Conservation (phyloP, 2,888 invertebrate species). For the Drosophila testacea region DNA sequence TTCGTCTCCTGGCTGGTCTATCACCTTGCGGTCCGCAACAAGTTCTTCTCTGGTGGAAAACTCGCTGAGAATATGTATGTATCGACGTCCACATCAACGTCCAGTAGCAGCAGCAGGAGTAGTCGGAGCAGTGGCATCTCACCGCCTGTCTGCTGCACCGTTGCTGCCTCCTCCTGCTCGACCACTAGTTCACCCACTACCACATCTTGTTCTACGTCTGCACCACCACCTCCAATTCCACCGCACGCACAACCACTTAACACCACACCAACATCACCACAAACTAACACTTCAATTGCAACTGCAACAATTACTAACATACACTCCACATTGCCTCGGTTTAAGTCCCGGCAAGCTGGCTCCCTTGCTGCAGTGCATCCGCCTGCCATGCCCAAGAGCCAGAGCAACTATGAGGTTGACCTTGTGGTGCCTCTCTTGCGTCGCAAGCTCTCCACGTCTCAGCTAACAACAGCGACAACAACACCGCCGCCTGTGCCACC, state of each 20-base stretch:
- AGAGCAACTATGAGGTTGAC: constrained; percentile 69
- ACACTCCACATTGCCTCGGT: constrained; percentile 66
- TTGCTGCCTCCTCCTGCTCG: constrained; percentile 54
- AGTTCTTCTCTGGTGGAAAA: constrained; percentile 85
- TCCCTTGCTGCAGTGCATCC: constrained; percentile 64
- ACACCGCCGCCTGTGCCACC: constrained; percentile 36
- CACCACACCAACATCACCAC: constrained; percentile 11
- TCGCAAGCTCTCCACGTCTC: constrained; percentile 57
- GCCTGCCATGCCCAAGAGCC: constrained; percentile 69
- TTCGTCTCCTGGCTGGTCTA: constrained; percentile 90
- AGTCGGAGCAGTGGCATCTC: constrained; percentile 74
- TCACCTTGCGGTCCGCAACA: constrained; percentile 92
- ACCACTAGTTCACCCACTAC: constrained; percentile 51
- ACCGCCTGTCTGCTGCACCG: constrained; percentile 39
- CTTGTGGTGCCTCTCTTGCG: constrained; percentile 45
- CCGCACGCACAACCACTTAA: constrained; percentile 41
- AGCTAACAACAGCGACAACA: constrained; percentile 22
- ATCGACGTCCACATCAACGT: constrained; percentile 78
- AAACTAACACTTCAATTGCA: constrained; percentile 31
- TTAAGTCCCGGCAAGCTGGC: constrained; percentile 45
- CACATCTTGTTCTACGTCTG: constrained; percentile 56
- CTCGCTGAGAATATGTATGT: constrained; percentile 86
- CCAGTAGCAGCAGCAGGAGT: constrained; percentile 76
- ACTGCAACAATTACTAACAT: constrained; percentile 70
- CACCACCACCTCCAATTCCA: constrained; percentile 36